phyloP scores from a whole-genome alignment of 2,113 vertebrate species.

The Hemiprocne comata region DNA sequence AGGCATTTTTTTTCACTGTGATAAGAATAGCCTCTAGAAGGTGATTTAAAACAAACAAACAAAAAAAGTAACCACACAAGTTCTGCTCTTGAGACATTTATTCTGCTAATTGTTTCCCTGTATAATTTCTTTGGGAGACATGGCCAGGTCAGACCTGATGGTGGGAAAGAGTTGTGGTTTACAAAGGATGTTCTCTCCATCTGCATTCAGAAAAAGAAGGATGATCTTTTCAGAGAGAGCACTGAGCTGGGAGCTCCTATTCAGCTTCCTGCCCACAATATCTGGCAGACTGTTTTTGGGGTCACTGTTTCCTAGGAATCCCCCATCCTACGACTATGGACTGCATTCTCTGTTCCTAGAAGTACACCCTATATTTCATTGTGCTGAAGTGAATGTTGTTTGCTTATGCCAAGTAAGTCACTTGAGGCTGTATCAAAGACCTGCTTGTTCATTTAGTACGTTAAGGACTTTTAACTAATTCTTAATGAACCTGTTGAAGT shows the following conservation, averaged over 20 bases:
- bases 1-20: not conserved
- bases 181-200: conserved; percentile 39
- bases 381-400: conserved; percentile 5
- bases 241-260: conserved; percentile 29
- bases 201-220: not conserved
- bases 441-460: conserved; percentile 20
- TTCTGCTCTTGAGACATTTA: not conserved
- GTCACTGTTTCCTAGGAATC: conserved; percentile 38
- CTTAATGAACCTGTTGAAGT: conserved; percentile 36
- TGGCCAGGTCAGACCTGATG: conserved; percentile 36
- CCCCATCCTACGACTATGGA: not conserved
- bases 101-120: not conserved
- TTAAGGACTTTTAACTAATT: not conserved
- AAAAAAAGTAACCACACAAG: not conserved
- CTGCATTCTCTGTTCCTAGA: not conserved
- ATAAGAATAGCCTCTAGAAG: not conserved
- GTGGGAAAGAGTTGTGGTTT: conserved; percentile 23
- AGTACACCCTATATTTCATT: not conserved
- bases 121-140: not conserved
- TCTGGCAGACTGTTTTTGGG: conserved; percentile 26
- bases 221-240: conserved; percentile 19
- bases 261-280: not conserved
- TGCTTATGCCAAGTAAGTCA: not conserved
- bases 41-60: not conserved
- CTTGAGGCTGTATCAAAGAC: conserved; percentile 47